Evolutionary conservation across 2,113 vertebrate genomes (phyloP).

Genomic region (Pontoporia blainvillei): DNA sequence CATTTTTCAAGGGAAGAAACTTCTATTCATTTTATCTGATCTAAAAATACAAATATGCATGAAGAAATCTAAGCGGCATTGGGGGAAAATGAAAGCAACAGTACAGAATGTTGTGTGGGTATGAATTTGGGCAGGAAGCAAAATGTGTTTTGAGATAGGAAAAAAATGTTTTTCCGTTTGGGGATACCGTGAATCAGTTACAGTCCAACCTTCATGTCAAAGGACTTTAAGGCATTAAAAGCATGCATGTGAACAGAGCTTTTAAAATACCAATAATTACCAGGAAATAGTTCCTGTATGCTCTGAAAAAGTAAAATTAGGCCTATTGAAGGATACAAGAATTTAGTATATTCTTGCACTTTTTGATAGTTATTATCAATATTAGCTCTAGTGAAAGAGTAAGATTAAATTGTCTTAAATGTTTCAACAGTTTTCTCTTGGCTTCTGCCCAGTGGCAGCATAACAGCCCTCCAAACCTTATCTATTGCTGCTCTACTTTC

Average conservation of each 20-base stretch:
- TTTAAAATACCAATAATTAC: not conserved
- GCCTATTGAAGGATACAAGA: not conserved
- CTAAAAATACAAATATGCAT: constrained; percentile 69
- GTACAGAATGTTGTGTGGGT: not conserved
- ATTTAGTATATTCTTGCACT: not conserved
- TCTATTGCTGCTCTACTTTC: not conserved
- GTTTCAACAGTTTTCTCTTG: not conserved
- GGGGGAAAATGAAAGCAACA: constrained; percentile 34
- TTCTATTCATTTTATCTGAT: constrained; percentile 52
- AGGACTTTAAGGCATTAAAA: not conserved
- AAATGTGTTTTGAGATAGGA: not conserved
- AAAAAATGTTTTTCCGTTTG: not conserved
- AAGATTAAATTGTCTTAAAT: not conserved
- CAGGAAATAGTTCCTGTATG: not conserved
- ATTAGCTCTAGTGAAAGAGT: not conserved
- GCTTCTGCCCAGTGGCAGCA: not conserved
- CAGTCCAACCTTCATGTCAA: not conserved
- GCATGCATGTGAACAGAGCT: not conserved
- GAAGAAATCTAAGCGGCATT: constrained; percentile 45
- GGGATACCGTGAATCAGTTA: not conserved
- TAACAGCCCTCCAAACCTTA: not conserved
- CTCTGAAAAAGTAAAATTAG: not conserved
- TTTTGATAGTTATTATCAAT: not conserved
- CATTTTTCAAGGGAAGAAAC: constrained; percentile 37
- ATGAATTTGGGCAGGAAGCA: not conserved